A percentile compares a stretch with the other conserved stretches of the same genome.
Conservation (phyloP, 2,113 vertebrate species). For the Dasypus novemcinctus region DNA sequence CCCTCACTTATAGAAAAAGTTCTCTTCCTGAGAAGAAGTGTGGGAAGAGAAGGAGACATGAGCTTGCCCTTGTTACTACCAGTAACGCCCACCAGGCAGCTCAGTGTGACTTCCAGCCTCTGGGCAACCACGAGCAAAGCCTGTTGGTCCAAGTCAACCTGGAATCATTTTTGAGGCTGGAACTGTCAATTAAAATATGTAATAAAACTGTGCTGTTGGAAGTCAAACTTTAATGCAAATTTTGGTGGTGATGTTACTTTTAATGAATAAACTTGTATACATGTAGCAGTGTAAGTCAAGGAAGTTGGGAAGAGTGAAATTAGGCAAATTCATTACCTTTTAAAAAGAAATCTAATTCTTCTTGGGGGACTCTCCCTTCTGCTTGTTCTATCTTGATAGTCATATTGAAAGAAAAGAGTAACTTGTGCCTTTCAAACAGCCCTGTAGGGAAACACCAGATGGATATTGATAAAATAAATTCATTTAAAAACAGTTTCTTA, state of each 20-base stretch:
- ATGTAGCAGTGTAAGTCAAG: accelerated
- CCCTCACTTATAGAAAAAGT: not conserved
- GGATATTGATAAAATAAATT: too few relatives aligned
- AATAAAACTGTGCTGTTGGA: accelerated
- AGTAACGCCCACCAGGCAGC: not conserved
- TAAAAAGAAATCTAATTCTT: constrained; percentile 96
- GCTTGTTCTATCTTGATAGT: constrained; percentile 95
- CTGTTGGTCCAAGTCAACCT: not conserved
- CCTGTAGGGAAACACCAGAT: constrained; percentile 80
- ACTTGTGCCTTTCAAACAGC: constrained; percentile 95
- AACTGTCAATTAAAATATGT: too few relatives aligned
- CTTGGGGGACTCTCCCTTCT: constrained; percentile 89
- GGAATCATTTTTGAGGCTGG: not conserved
- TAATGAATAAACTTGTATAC: accelerated
- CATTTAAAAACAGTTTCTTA: not conserved
- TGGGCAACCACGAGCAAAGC: not conserved
- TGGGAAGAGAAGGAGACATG: accelerated
- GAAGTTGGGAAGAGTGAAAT: not conserved
- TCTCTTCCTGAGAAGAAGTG: not conserved
- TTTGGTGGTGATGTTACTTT: not conserved
- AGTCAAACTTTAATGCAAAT: not conserved
- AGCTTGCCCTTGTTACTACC: not conserved
- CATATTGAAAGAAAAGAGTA: constrained; percentile 96
- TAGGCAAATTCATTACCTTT: constrained; percentile 87
- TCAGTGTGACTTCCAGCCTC: not conserved